Evolutionary conservation across 2,113 vertebrate genomes (phyloP).

Genomic region (Cygnus buccinator): DNA sequence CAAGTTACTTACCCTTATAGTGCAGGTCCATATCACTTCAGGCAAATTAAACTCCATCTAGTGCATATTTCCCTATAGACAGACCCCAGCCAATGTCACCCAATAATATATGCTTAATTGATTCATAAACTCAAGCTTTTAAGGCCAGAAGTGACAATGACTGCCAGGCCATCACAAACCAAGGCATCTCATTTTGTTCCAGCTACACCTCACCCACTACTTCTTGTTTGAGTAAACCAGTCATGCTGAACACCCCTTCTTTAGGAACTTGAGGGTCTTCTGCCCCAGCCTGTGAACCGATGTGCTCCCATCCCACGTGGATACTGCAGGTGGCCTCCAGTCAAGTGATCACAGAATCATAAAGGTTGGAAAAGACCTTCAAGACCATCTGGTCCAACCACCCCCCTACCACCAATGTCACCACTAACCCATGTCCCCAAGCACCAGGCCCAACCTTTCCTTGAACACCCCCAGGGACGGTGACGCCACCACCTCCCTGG

Average conservation of each 20-base stretch:
- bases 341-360: no score
- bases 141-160: background rate
- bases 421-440: no score
- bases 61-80: background rate
- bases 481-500: no score
- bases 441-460: no score
- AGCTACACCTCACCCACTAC: background rate
- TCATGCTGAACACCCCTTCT: background rate
- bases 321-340: background rate
- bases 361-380: no score
- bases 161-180: background rate
- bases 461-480: no score
- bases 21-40: background rate
- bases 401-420: no score
- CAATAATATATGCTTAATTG: fast-evolving
- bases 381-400: no score
- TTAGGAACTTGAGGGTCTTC: background rate
- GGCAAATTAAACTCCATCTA: background rate
- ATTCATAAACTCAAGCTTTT: background rate
- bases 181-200: background rate
- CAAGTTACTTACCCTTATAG: background rate
- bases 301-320: background rate
- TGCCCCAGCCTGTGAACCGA: background rate
- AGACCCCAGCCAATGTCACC: background rate
- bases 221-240: background rate